Percentiles rank a stretch among this genome's conserved stretches.
These are phyloP conservation scores for Marcusenius ussheri DNA, from an alignment of 2,113 vertebrate genomes.

Conservation along the genomic window DNA sequence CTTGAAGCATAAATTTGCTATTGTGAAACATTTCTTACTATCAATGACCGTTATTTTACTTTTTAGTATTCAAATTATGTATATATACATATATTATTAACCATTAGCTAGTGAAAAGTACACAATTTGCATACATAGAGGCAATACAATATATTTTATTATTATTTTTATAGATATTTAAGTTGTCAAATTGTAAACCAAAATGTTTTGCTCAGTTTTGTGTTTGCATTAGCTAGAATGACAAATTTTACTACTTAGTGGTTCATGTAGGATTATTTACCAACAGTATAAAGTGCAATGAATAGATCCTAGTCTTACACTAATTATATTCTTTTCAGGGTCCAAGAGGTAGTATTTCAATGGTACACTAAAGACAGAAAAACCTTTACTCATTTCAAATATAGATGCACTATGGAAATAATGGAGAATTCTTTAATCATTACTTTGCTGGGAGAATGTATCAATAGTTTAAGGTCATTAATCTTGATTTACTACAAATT, in stretches of 20 bases:
- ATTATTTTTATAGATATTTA: background rate
- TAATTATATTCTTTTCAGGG: background rate
- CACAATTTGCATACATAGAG: background rate
- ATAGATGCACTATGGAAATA: background rate
- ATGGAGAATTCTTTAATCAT: background rate
- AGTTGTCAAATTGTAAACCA: background rate
- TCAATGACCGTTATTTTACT: background rate
- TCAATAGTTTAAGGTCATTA: background rate
- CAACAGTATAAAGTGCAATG: background rate
- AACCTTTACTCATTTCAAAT: background rate
- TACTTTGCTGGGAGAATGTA: background rate
- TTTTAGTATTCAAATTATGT: background rate
- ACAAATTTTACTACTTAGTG: background rate
- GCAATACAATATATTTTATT: background rate
- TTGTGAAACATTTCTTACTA: background rate
- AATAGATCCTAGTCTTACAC: background rate
- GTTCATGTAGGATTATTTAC: background rate
- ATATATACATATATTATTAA: background rate
- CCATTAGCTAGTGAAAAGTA: background rate
- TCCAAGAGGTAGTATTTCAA: background rate
- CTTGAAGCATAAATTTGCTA: background rate
- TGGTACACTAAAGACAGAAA: background rate
- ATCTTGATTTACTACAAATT: background rate
- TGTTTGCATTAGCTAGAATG: background rate
- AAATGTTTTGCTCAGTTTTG: background rate